Evolutionary conservation across 2,888 invertebrate species (phyloP).

Genomic region (Polydrusus pterygomalis): DNA sequence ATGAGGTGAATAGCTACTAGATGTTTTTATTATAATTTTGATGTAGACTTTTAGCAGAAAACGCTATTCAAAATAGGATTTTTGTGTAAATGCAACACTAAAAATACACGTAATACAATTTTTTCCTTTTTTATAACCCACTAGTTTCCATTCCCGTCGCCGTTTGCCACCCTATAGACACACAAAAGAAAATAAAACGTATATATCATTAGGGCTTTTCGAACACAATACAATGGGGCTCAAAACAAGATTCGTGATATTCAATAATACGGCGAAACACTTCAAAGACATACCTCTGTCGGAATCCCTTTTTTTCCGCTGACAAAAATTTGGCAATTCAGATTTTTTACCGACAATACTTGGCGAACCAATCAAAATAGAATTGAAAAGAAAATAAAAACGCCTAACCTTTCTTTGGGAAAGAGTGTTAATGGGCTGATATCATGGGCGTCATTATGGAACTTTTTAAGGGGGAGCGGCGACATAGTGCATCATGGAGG

Average conservation of each 20-base stretch:
- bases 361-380: neutral
- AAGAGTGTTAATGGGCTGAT: neutral
- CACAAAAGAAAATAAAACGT: conserved; percentile 4
- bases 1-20: too few relatives aligned
- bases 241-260: neutral
- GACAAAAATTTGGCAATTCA: conserved; percentile 13
- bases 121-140: too few relatives aligned
- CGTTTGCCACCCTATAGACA: neutral
- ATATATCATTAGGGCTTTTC: conserved; percentile 11
- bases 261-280: conserved; percentile 12
- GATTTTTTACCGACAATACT: neutral
- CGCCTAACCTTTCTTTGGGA: too few relatives aligned
- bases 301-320: neutral
- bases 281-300: conserved; percentile 2
- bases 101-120: too few relatives aligned
- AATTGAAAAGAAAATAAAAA: neutral
- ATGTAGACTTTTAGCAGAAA: too few relatives aligned
- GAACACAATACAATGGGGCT: conserved; percentile 3
- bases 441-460: too few relatives aligned
- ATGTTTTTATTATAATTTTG: too few relatives aligned
- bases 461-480: too few relatives aligned
- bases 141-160: too few relatives aligned
- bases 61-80: too few relatives aligned
- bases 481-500: too few relatives aligned
- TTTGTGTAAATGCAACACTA: too few relatives aligned